Evolutionary conservation across 2,888 invertebrate genomes (phyloP).

Genomic region (Pasiphila rectangulata): DNA sequence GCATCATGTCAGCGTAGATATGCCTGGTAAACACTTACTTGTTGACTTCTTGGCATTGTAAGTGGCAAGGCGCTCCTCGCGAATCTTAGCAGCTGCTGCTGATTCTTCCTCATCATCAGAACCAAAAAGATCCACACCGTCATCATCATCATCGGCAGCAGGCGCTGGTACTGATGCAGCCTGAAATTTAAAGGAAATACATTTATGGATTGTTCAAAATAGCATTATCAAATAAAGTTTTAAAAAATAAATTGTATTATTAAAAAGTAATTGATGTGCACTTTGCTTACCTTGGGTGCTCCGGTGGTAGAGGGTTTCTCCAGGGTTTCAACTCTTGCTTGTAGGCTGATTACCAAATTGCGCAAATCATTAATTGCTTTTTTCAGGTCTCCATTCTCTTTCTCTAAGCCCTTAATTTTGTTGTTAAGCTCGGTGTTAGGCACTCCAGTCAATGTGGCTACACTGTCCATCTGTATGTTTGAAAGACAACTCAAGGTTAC

Average conservation of each 20-base stretch:
- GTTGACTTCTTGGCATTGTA: slow-evolving; percentile 96
- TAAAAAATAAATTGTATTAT: background rate
- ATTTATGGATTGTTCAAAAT: background rate
- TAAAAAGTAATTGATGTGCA: background rate
- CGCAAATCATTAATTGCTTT: slow-evolving; percentile 70
- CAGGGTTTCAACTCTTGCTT: slow-evolving; percentile 65
- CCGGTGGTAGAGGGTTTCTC: slow-evolving; percentile 52
- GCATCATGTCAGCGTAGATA: too few species aligned
- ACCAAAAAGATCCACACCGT: slow-evolving; percentile 90
- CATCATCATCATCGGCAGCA: slow-evolving; percentile 84
- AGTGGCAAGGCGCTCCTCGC: slow-evolving; percentile 91
- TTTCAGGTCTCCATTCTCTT: slow-evolving; percentile 79
- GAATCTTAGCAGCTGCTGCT: slow-evolving; percentile 87
- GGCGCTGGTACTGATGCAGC: slow-evolving; percentile 44
- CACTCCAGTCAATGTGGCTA: slow-evolving; percentile 79
- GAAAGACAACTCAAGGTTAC: slow-evolving; percentile 1
- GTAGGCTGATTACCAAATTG: slow-evolving; percentile 70
- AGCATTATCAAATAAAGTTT: background rate
- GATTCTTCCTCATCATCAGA: slow-evolving; percentile 90
- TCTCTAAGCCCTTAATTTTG: slow-evolving; percentile 80
- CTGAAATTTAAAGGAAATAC: slow-evolving; percentile 31
- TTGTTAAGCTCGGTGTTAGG: slow-evolving; percentile 79
- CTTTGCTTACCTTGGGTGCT: slow-evolving; percentile 46
- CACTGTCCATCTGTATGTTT: slow-evolving; percentile 82
- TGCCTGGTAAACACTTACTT: slow-evolving; percentile 75